Percentiles rank a stretch among this genome's conserved stretches.
These are phyloP conservation scores for Dexiosoma caninum DNA, from an alignment of 2,888 invertebrate species.

Conservation along the genomic window DNA sequence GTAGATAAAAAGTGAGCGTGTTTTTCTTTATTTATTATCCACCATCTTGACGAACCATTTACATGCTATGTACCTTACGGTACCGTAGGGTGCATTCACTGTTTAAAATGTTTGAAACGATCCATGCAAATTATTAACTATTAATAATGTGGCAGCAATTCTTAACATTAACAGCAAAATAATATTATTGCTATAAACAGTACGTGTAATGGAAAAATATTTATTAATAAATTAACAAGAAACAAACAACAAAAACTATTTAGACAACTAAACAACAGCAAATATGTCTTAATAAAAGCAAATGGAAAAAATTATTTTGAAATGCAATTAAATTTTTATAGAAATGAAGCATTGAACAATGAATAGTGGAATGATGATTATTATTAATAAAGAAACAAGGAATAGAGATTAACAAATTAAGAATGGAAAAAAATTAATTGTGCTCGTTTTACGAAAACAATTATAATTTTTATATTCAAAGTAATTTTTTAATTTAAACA, in stretches of 20 bases:
- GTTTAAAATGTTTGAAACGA: background rate
- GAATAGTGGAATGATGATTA: conserved; percentile 7
- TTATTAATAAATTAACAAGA: conserved; percentile 23
- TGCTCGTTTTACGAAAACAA: conserved; percentile 1
- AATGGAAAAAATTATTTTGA: background rate
- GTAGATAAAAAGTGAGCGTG: too few species aligned
- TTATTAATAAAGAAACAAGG: conserved; percentile 13
- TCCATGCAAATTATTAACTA: background rate
- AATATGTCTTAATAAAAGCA: background rate
- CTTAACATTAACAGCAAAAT: background rate
- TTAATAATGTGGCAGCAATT: background rate
- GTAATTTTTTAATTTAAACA: conserved; percentile 56
- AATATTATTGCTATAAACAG: conserved; percentile 7
- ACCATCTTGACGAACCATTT: too few species aligned
- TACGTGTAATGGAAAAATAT: background rate
- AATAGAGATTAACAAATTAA: conserved; percentile 39
- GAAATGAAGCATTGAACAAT: conserved; percentile 35
- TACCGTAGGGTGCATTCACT: too few species aligned
- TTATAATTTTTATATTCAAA: conserved; percentile 8
- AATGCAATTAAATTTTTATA: conserved; percentile 54
- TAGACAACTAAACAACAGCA: conserved; percentile 9
- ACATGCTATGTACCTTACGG: too few species aligned
- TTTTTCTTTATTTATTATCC: too few species aligned
- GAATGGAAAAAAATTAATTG: conserved; percentile 11
- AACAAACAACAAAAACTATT: conserved; percentile 6